These are phyloP conservation scores for Drosophila putrida DNA, from an alignment of 2,888 invertebrate genomes.

Conservation along the genomic window DNA sequence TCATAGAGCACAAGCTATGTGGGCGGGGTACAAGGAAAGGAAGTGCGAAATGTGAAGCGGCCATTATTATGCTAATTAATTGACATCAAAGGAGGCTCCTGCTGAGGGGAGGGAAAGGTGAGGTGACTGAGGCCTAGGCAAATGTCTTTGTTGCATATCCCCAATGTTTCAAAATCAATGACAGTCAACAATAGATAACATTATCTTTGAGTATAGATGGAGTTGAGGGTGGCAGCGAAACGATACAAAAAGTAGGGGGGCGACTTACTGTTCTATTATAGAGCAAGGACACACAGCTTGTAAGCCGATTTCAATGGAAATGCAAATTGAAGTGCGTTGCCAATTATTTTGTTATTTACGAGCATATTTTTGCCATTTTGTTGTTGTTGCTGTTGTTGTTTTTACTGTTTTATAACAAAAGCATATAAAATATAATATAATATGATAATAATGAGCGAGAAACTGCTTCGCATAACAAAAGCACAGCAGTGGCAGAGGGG, in stretches of 20 bases:
- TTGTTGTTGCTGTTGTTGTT: conserved; percentile 8
- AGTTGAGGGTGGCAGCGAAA: neutral
- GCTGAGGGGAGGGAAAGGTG: conserved; percentile 1
- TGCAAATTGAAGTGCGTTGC: conserved; percentile 77
- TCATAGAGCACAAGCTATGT: conserved; percentile 37
- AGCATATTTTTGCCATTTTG: conserved; percentile 49
- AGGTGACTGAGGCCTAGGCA: conserved; percentile 28
- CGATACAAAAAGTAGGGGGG: neutral
- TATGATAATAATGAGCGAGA: conserved; percentile 74
- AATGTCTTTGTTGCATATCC: conserved; percentile 41
- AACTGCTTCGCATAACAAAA: conserved; percentile 50
- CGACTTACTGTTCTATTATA: conserved; percentile 37
- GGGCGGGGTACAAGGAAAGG: conserved; percentile 6
- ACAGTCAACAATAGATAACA: conserved; percentile 67
- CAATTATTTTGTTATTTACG: conserved; percentile 80
- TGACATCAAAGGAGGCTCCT: conserved; percentile 74
- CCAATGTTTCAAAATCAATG: conserved; percentile 72
- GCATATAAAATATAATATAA: conserved; percentile 62
- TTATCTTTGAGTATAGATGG: conserved; percentile 22
- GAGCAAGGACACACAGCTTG: conserved; percentile 26
- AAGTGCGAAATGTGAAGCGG: conserved; percentile 75
- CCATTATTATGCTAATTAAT: conserved; percentile 82
- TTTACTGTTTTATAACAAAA: conserved; percentile 41
- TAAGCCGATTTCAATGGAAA: conserved; percentile 81
- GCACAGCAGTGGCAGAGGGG: conserved; percentile 11